Evolutionary conservation across 2,797 vertebrate species (phyloP), one percentile per base, ranked within the genome.

Genomic region (Bryconaethiops microstoma): DNA sequence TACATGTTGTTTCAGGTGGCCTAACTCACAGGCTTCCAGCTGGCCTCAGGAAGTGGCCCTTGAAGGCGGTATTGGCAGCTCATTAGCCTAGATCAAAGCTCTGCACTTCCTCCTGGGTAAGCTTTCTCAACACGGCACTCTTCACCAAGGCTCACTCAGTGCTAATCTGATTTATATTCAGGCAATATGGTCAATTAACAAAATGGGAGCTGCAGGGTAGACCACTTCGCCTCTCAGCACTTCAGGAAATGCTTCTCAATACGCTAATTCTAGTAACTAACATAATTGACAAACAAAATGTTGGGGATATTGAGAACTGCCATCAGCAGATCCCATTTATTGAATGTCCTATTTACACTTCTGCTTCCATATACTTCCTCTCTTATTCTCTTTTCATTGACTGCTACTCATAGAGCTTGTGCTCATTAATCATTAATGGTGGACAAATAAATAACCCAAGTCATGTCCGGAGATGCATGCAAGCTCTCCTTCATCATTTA

Each of bases 21-120:
- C 82, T 83, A 88, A 85, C 83, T 86, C 78, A 59, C 86, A 83
- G 86, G 86, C 86, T 76, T 82, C 88, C 88, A 87, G 85, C 87
- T 86, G 86, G 86, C 84, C 77, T 19, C 84, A 88, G 88, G 87
- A 90, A 88, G 88, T 82, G 74, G 79, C 87, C 91, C 92, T 89
- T 84, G 87, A 92, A 91, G 90, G 76, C 86, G 85, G 86, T 83
- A 90, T 90, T 93, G 92, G 92, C 92, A 91, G 92, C 92, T 95
- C 92, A 94, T 94, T 94, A 94, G 90, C 90, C 86, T 90, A 83
- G 93, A 94, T 95, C 94, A 95, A 94, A 95, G 93, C 88, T 77
- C 81, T 80, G 72, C 83, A 90, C 90, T 91, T 91, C 90, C 91
- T 90, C 90, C 83, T 72, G 83, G 82, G 87, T 82, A 83, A 85